Evolutionary conservation across 2,888 invertebrate genomes (phyloP), one percentile per base, ranked within the genome.

Genomic region (Cephalotes varians): DNA sequence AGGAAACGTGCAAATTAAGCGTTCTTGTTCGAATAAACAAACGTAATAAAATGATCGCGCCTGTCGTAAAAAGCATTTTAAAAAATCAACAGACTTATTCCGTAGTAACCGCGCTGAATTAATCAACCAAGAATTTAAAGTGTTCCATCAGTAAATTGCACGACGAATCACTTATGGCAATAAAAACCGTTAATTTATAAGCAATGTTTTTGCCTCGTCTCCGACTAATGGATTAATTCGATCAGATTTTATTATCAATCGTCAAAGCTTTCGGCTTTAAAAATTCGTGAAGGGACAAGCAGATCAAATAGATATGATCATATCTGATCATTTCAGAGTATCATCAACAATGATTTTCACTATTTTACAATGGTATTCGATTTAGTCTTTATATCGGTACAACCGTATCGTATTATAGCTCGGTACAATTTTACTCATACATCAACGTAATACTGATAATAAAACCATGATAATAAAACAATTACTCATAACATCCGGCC

Each of bases 161-260:
- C 34, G 51, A 47, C 18, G 49, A n/a, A 9, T 34, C n/a, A 28
- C 44, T 67, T 28, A 47, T 12, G 12, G 12, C 47, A 31, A 44
- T 67, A 67, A 67, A 64, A 67, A 18, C 6, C 4, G 47, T 51
- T 34, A 21, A 71, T 51, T 51, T 49, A 37, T 34, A 21, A 71
- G 10, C 18, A 6, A 18, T 65, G 6, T 67, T 31, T 31, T n/a
- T n/a, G n/a, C 49, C 4, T 18, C 34, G 7, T 21, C 9, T 28
- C 28, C 9, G 12, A 31, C 0, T 67, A 28, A 67, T 12, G 28
- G 6, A 31, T n/a, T 28, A 28, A 12, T 34, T 44, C 18, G 18
- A 65, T 37, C 18, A 21, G 21, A 51, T 49, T 51, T 51, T 71
- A 15, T 9, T 21, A 21, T 51, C 34, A n/a, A 25, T 7, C 31